A percentile compares a stretch with the other conserved stretches of the same genome.
Conservation (phyloP, 2,113 vertebrate genomes). For the Siniperca chuatsi region DNA sequence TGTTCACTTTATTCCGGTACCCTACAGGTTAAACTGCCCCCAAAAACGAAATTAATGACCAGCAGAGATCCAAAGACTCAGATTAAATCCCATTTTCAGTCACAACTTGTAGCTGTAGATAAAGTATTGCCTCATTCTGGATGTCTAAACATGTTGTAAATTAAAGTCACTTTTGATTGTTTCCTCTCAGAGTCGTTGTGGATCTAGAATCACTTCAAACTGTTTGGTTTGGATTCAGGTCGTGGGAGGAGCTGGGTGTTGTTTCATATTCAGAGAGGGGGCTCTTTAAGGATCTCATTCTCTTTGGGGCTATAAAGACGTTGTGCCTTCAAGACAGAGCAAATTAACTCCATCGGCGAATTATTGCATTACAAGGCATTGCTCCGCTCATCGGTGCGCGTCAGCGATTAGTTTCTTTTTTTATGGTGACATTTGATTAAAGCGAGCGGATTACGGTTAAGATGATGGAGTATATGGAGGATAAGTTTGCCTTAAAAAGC, state of each 20-base stretch:
- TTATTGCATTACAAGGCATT: conserved; percentile 40
- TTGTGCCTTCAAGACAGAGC: conserved; percentile 85
- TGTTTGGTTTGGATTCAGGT: conserved; percentile 70
- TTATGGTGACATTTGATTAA: conserved; percentile 68
- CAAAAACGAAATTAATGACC: background rate
- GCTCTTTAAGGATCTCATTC: conserved; percentile 82
- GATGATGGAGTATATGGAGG: conserved; percentile 98
- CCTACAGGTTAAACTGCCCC: background rate
- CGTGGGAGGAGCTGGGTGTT: conserved; percentile 89
- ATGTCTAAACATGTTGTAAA: conserved; percentile 63
- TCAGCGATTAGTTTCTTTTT: conserved; percentile 43
- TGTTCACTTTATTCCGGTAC: background rate
- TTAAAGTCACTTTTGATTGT: conserved; percentile 67
- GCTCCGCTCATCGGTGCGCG: conserved; percentile 29
- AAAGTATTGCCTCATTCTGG: conserved; percentile 25
- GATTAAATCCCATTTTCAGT: conserved; percentile 14
- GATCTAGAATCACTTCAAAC: conserved; percentile 51
- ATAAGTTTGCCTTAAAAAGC: conserved; percentile 95
- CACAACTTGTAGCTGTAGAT: conserved; percentile 17
- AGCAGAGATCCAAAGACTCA: background rate
- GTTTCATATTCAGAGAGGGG: conserved; percentile 83
- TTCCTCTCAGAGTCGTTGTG: conserved; percentile 54
- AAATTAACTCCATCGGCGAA: conserved; percentile 83
- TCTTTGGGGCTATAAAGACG: conserved; percentile 92
- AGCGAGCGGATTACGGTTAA: conserved; percentile 56